Evolutionary conservation across 2,888 invertebrate species (phyloP).

Genomic region (Synanthedon vespiformis): DNA sequence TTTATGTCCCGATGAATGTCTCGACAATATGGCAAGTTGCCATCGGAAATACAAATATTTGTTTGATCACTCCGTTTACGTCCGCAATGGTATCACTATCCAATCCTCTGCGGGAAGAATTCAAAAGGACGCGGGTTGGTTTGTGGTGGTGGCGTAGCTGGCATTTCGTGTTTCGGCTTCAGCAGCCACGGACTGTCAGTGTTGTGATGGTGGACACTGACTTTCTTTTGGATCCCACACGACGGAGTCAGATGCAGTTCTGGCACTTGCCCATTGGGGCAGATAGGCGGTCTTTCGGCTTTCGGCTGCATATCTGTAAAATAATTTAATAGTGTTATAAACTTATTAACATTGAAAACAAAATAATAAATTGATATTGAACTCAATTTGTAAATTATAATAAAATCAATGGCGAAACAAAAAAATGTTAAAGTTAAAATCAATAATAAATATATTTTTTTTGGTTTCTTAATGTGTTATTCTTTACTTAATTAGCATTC

Average conservation of each 20-base stretch:
- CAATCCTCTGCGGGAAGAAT: slow-evolving; percentile 50
- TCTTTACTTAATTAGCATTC: no score
- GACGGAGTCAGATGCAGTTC: slow-evolving; percentile 52
- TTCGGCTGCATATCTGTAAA: slow-evolving; percentile 56
- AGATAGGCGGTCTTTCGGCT: slow-evolving; percentile 45
- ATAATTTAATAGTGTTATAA: slow-evolving; percentile 4
- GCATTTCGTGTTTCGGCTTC: slow-evolving; percentile 56
- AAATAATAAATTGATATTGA: no score
- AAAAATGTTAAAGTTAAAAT: no score
- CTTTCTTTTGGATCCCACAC: slow-evolving; percentile 30
- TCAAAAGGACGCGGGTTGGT: slow-evolving; percentile 29
- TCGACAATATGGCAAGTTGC: slow-evolving; percentile 55
- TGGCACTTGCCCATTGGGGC: slow-evolving; percentile 40
- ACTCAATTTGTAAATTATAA: no score
- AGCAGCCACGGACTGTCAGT: slow-evolving; percentile 42
- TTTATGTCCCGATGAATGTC: slow-evolving; percentile 47
- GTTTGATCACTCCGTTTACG: slow-evolving; percentile 18
- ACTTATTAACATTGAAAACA: no score
- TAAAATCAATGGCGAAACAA: no score
- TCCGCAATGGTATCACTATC: slow-evolving; percentile 29
- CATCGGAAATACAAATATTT: slow-evolving; percentile 31
- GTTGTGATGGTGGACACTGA: slow-evolving; percentile 23
- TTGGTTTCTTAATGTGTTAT: no score
- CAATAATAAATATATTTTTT: no score
- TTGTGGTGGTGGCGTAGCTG: slow-evolving; percentile 57